These are phyloP conservation scores for Aphrophora alni DNA, from an alignment of 2,888 invertebrate species.

Conservation along the genomic window DNA sequence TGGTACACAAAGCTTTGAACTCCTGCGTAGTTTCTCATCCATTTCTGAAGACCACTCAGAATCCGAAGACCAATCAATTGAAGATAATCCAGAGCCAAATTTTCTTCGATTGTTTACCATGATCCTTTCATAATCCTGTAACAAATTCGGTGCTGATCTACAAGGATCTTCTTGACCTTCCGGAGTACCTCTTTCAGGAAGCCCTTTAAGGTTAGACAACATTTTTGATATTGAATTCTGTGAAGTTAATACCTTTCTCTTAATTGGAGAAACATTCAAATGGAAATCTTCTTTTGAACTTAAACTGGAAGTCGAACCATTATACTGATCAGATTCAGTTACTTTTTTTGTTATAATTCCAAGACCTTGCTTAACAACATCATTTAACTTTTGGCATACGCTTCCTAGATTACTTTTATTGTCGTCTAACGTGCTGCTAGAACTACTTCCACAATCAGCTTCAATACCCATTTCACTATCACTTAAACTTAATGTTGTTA, in stretches of 20 bases:
- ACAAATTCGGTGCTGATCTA: not conserved
- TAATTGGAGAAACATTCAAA: not conserved
- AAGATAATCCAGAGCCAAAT: not conserved
- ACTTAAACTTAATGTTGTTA: conserved; percentile 25
- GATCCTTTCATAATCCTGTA: conserved; percentile 21
- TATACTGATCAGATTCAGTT: conserved; percentile 8
- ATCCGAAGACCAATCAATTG: conserved; percentile 35
- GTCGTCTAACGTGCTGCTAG: conserved; percentile 30
- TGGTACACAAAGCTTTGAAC: not conserved
- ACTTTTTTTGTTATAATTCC: conserved; percentile 18
- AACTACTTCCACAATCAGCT: conserved; percentile 36
- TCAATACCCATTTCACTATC: conserved; percentile 34
- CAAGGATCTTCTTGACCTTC: conserved; percentile 40
- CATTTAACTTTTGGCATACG: conserved; percentile 36
- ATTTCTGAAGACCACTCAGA: conserved; percentile 37
- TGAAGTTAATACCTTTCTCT: not conserved
- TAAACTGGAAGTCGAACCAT: conserved; percentile 1
- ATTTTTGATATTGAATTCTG: not conserved
- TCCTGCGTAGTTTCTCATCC: conserved; percentile 1
- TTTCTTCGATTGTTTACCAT: conserved; percentile 15
- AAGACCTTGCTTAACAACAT: conserved; percentile 34
- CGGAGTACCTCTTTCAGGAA: conserved; percentile 34
- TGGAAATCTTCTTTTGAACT: not conserved
- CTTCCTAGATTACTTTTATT: conserved; percentile 27
- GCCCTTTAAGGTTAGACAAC: not conserved